phyloP scores from a whole-genome alignment of 1,140 invertebrate species.

The Cotesia glomerata region DNA sequence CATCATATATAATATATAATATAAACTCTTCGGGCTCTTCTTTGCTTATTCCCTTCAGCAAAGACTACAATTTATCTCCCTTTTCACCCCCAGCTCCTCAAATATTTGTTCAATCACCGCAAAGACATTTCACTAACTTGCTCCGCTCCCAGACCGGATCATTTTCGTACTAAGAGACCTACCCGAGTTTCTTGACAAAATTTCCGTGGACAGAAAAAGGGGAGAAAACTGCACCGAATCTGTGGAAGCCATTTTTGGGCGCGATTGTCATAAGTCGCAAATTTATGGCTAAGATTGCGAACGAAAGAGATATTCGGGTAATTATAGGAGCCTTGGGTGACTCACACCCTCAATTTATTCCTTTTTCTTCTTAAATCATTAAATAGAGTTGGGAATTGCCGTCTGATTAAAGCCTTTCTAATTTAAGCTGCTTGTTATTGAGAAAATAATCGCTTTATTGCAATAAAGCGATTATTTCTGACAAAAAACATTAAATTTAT shows the following conservation, averaged over 20 bases:
- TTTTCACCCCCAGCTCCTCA: constrained; percentile 48
- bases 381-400: too few relatives aligned
- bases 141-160: constrained; percentile 42
- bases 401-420: too few relatives aligned
- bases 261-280: constrained; percentile 32
- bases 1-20: neutral
- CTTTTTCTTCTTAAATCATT: too few relatives aligned
- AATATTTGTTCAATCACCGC: constrained; percentile 64
- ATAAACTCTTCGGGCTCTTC: neutral
- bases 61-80: constrained; percentile 4
- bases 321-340: neutral
- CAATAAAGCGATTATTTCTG: too few relatives aligned
- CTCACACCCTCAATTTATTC: neutral
- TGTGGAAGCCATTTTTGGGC: constrained; percentile 26
- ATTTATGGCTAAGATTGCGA: constrained; percentile 26
- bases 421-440: too few relatives aligned
- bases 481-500: too few relatives aligned
- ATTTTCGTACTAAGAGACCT: constrained; percentile 32
- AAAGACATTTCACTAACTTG: constrained; percentile 59
- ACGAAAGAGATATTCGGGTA: neutral
- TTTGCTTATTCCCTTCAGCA: constrained; percentile 10
- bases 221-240: constrained; percentile 13
- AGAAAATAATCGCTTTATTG: too few relatives aligned
- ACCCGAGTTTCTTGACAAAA: too few relatives aligned
- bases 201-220: too few relatives aligned